These are phyloP conservation scores for Spodoptera littoralis DNA, from an alignment of 2,888 invertebrate species.

Conservation along the genomic window DNA sequence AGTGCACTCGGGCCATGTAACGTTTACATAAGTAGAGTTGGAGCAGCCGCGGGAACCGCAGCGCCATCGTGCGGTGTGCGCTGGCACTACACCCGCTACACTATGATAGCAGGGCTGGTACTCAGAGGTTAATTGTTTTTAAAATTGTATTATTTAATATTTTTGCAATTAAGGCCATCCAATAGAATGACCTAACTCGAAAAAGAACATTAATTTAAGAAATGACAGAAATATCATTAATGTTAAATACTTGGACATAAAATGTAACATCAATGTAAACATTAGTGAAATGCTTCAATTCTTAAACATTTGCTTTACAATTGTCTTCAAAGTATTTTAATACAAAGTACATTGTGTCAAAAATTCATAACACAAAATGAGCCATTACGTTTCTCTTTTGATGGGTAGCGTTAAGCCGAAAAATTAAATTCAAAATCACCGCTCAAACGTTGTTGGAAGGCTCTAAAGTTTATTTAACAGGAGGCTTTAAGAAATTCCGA, in stretches of 20 bases:
- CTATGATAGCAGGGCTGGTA: constrained; percentile 9
- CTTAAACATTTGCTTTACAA: constrained; percentile 24
- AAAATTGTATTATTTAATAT: too few species aligned
- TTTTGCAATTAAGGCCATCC: too few species aligned
- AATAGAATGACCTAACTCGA: too few species aligned
- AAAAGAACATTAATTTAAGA: neutral
- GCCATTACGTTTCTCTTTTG: constrained; percentile 50
- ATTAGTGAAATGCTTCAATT: constrained; percentile 5
- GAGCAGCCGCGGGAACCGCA: constrained; percentile 28
- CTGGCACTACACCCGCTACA: constrained; percentile 15
- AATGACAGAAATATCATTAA: neutral
- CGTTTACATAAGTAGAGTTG: constrained; percentile 14
- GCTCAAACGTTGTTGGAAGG: constrained; percentile 60
- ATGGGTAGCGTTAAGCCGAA: constrained; percentile 59
- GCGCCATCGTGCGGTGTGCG: constrained; percentile 22
- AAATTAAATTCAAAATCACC: constrained; percentile 70
- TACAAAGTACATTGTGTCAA: constrained; percentile 35
- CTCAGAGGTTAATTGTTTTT: neutral
- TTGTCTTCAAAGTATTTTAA: constrained; percentile 3
- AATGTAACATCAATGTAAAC: constrained; percentile 10
- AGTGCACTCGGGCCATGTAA: constrained; percentile 5
- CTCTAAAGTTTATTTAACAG: constrained; percentile 73
- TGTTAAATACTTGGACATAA: too few species aligned
- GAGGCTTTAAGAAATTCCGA: constrained; percentile 64
- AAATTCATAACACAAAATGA: constrained; percentile 50